Conservation (phyloP, 2,797 vertebrate genomes). For the Paguma larvata region DNA sequence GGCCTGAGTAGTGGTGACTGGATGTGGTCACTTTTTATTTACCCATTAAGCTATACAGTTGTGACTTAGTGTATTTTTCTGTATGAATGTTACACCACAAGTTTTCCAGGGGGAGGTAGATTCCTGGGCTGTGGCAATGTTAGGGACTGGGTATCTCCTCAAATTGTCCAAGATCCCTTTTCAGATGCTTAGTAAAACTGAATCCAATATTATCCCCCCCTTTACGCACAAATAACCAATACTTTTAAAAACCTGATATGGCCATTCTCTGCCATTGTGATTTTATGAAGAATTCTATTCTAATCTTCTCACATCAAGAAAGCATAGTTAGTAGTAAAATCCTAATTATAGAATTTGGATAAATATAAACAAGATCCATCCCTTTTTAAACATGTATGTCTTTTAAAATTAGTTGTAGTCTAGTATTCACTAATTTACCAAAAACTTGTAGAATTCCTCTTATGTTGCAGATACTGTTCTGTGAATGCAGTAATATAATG, state of each 20-base stretch:
- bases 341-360: not conserved
- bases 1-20: not conserved
- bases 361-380: not conserved
- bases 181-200: not conserved
- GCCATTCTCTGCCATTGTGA: not conserved
- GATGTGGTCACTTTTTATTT: not conserved
- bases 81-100: not conserved
- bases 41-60: not conserved
- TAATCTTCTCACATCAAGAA: not conserved
- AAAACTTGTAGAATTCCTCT: not conserved
- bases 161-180: not conserved
- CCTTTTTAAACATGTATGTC: not conserved
- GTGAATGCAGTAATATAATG: not conserved
- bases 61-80: not conserved
- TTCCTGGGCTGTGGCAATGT: not conserved
- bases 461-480: not conserved
- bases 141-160: not conserved
- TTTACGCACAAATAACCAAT: not conserved
- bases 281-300: slow-evolving; percentile 26
- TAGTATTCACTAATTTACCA: not conserved
- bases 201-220: not conserved
- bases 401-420: not conserved
- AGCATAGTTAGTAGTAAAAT: not conserved
- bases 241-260: not conserved
- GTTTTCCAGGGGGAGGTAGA: not conserved